Evolutionary conservation across 1,140 invertebrate species (phyloP).

Genomic region (Drosophila pseudoananassae): DNA sequence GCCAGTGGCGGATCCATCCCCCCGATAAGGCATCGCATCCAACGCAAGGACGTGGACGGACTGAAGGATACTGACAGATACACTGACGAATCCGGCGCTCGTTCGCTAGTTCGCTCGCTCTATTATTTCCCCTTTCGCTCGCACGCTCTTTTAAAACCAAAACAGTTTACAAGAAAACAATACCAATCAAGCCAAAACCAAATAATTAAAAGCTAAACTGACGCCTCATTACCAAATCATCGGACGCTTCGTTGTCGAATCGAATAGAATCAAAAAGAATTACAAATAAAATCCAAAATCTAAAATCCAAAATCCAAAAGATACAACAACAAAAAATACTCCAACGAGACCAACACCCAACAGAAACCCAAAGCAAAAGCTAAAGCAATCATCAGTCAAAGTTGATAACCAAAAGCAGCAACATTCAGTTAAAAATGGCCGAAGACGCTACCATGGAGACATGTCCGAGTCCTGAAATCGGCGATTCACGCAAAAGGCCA

Average conservation of each 20-base stretch:
- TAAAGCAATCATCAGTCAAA: constrained; percentile 51
- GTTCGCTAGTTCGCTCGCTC: constrained; percentile 36
- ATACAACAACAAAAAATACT: constrained; percentile 12
- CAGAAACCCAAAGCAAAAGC: constrained; percentile 19
- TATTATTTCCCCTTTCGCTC: constrained; percentile 13
- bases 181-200: constrained; percentile 34
- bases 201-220: constrained; percentile 55
- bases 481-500: constrained; percentile 92
- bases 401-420: constrained; percentile 66
- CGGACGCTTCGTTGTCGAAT: constrained; percentile 31
- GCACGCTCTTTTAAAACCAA: constrained; percentile 25
- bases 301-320: constrained; percentile 10
- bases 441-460: constrained; percentile 91
- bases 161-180: constrained; percentile 36
- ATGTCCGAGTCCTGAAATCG: constrained; percentile 90
- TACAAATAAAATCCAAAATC: constrained; percentile 20
- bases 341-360: constrained; percentile 24
- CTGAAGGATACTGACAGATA: constrained; percentile 30
- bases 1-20: constrained; percentile 48
- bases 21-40: constrained; percentile 44
- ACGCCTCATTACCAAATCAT: constrained; percentile 57
- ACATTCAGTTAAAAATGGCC: constrained; percentile 84
- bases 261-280: constrained; percentile 14
- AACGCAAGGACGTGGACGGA: constrained; percentile 20
- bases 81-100: too few relatives aligned